These are phyloP conservation scores for Ophioninae sp. DNA, from an alignment of 2,888 invertebrate species.

Conservation along the genomic window DNA sequence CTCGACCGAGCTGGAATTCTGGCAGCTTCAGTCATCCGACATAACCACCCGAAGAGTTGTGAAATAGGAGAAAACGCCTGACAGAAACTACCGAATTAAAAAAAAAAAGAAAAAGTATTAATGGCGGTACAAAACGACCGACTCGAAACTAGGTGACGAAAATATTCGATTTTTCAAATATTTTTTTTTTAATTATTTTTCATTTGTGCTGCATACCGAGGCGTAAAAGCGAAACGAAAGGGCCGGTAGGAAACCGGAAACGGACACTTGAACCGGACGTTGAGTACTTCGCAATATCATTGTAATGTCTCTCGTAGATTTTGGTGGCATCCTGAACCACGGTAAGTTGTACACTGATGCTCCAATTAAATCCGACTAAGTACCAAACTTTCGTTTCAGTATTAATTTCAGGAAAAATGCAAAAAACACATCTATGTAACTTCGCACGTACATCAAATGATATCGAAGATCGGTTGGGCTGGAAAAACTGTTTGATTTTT, in stretches of 20 bases:
- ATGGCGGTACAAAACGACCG: neutral
- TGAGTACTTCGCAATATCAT: conserved; percentile 46
- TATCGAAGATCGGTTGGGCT: neutral
- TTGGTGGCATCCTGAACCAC: conserved; percentile 16
- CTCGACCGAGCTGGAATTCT: neutral
- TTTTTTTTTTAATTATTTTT: neutral
- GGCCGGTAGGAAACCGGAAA: conserved; percentile 10
- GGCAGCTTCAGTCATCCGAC: neutral
- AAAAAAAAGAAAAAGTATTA: neutral
- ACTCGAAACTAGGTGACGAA: neutral
- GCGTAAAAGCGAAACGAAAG: conserved; percentile 64
- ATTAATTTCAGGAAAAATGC: neutral
- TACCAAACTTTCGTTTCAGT: neutral
- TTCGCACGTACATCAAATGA: no score
- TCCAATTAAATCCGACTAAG: conserved; percentile 29
- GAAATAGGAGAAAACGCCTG: conserved; percentile 42
- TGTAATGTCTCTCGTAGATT: neutral
- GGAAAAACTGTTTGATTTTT: neutral
- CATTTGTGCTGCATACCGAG: conserved; percentile 38
- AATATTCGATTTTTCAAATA: neutral
- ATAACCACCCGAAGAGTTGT: conserved; percentile 42
- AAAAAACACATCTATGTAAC: no score
- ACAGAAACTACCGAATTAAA: conserved; percentile 43
- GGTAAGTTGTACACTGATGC: conserved; percentile 6
- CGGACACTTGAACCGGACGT: conserved; percentile 55